These are phyloP conservation scores for Dryas iulia DNA, from an alignment of 1,140 invertebrate species.

Conservation along the genomic window DNA sequence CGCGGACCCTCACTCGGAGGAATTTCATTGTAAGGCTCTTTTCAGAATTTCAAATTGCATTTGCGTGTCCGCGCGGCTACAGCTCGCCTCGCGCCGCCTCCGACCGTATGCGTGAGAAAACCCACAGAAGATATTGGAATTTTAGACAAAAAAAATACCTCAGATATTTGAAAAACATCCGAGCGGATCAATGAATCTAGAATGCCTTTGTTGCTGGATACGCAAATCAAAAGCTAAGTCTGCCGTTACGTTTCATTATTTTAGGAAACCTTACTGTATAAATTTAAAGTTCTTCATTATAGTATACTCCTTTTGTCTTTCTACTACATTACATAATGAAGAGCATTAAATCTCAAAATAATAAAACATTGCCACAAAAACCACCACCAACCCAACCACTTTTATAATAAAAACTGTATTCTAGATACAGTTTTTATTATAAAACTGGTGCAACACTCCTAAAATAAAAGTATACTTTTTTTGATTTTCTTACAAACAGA, in stretches of 20 bases:
- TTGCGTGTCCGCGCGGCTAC: neutral
- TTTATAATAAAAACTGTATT: too few species aligned
- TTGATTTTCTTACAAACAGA: neutral
- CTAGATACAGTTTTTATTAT: too few species aligned
- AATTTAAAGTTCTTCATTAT: too few species aligned
- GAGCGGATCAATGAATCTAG: neutral
- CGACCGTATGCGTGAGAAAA: neutral
- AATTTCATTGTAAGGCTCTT: neutral
- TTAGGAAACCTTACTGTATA: neutral
- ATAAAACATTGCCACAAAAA: neutral
- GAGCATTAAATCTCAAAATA: neutral
- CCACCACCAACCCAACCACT: too few species aligned
- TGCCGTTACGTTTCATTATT: neutral
- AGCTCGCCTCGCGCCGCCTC: neutral
- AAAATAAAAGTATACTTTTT: too few species aligned
- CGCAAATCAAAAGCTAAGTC: neutral
- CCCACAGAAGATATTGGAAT: neutral
- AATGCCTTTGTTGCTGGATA: neutral
- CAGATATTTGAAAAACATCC: neutral
- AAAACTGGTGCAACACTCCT: too few species aligned
- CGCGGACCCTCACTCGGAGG: neutral
- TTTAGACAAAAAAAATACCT: neutral
- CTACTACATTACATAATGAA: neutral
- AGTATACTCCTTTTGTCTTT: neutral
- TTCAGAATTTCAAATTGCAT: neutral